phyloP scores from a whole-genome alignment of 2,797 vertebrate genomes.

The Glossophaga mutica region DNA sequence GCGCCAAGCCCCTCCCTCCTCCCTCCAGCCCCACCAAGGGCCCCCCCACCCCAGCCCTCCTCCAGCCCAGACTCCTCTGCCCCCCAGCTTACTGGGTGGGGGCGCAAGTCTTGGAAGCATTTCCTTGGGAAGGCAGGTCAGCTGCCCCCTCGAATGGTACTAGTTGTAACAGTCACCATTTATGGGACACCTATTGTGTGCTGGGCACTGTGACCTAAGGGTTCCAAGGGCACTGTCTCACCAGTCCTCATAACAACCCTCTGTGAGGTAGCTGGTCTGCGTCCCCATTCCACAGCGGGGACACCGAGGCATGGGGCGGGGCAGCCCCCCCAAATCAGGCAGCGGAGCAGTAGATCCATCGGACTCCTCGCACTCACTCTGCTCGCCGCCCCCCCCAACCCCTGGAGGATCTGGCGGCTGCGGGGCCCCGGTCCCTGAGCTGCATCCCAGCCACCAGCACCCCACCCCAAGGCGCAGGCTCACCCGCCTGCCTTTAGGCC shows the following conservation, averaged over 20 bases:
- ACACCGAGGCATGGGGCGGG: neutral
- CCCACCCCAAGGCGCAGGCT: neutral
- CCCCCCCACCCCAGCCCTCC: neutral
- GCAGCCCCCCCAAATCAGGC: neutral
- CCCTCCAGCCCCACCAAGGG: neutral
- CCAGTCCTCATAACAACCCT: conserved; percentile 58
- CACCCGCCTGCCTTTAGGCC: neutral
- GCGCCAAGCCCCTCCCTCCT: neutral
- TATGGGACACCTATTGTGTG: neutral
- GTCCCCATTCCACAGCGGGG: conserved; percentile 17
- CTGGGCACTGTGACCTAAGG: conserved; percentile 52
- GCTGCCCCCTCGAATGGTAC: neutral
- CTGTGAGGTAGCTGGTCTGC: conserved; percentile 50
- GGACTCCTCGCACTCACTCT: neutral
- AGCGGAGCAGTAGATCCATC: neutral
- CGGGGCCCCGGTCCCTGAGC: neutral
- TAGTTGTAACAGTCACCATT: neutral
- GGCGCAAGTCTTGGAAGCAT: conserved; percentile 24
- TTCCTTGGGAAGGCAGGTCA: neutral
- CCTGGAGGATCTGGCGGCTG: neutral
- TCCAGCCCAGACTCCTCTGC: neutral
- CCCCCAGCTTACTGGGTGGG: conserved; percentile 11
- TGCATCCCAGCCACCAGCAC: too few relatives aligned
- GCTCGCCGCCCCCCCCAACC: neutral
- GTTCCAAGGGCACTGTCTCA: neutral